Evolutionary conservation across 1,140 invertebrate genomes (phyloP).

Genomic region (Alviniconcha marisindica): DNA sequence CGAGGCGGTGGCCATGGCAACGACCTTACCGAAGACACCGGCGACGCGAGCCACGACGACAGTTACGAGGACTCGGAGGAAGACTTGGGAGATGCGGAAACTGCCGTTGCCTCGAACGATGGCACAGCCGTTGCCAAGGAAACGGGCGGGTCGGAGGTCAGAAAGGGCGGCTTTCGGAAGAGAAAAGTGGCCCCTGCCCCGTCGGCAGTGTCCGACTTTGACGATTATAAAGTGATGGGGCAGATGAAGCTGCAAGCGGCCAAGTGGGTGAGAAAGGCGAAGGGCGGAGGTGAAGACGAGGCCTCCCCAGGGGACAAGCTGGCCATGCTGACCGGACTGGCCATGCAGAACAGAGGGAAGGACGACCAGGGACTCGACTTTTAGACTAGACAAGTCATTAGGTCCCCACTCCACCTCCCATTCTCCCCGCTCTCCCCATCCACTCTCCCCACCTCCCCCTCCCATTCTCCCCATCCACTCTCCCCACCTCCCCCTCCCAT

Average conservation of each 20-base stretch:
- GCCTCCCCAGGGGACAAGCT: background rate
- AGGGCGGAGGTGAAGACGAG: background rate
- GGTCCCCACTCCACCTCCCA: too few species aligned
- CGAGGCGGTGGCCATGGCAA: background rate
- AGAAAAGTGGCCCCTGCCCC: constrained; percentile 5
- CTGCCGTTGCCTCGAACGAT: background rate
- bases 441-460: too few species aligned
- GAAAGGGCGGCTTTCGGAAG: background rate
- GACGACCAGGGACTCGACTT: background rate
- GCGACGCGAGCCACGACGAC: background rate
- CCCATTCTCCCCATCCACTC: too few species aligned
- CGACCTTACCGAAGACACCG: background rate
- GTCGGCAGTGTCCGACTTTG: background rate
- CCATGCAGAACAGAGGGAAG: background rate
- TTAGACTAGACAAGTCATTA: too few species aligned
- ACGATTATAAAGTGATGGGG: background rate
- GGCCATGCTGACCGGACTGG: background rate
- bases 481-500: too few species aligned
- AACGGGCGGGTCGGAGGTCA: background rate
- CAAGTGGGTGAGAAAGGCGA: background rate
- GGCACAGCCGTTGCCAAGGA: background rate
- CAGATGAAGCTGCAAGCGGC: background rate
- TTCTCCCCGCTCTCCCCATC: too few species aligned
- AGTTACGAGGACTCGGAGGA: background rate
- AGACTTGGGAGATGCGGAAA: background rate